These are phyloP conservation scores for Sigmodon hispidus DNA, from an alignment of 2,113 vertebrate species.

Conservation along the genomic window DNA sequence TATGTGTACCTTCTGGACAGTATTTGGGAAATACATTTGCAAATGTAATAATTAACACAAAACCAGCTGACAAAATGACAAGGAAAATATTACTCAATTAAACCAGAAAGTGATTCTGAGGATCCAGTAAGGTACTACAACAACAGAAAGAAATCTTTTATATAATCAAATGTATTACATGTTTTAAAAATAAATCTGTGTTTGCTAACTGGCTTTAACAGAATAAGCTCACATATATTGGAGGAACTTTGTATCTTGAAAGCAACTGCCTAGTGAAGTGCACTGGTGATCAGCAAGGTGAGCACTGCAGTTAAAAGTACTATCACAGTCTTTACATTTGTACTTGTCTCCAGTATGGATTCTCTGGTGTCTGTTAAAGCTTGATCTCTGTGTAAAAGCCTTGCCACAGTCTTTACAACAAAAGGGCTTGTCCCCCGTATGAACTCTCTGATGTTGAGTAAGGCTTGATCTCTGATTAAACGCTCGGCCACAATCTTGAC, in stretches of 20 bases:
- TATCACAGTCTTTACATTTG: neutral
- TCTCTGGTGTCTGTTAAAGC: neutral
- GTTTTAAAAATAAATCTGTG: neutral
- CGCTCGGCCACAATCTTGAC: neutral
- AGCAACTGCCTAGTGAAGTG: neutral
- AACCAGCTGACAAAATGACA: neutral
- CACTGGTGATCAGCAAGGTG: neutral
- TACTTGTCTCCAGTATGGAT: neutral
- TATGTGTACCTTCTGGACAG: neutral
- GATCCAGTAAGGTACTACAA: neutral
- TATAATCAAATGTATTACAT: neutral
- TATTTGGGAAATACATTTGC: neutral
- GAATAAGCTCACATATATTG: neutral
- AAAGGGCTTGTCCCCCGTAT: conserved; percentile 9
- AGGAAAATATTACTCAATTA: conserved; percentile 1
- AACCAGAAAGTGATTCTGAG: neutral
- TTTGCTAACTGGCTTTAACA: neutral
- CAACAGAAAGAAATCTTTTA: neutral
- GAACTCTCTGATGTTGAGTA: neutral
- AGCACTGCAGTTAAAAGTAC: neutral
- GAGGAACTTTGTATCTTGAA: neutral
- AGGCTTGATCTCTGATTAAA: conserved; percentile 6
- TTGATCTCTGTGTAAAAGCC: neutral
- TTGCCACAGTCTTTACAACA: conserved; percentile 3
- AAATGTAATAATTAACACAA: neutral